Evolutionary conservation across 2,797 vertebrate species (phyloP), one percentile per base, ranked within the genome.

Genomic region (Otolemur crassicaudatus): DNA sequence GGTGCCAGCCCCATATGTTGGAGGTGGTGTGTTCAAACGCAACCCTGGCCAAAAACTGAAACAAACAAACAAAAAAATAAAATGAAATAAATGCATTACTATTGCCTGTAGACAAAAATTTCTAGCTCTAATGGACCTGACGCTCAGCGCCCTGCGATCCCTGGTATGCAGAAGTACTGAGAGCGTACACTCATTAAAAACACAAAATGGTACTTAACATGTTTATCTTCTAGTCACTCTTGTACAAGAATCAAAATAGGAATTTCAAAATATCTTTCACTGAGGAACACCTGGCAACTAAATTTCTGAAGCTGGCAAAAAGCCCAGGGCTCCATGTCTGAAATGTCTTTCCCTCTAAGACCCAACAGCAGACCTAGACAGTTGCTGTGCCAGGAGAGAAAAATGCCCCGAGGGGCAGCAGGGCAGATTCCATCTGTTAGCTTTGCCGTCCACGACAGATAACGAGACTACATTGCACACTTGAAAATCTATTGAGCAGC

Each of bases 221-320:
- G 34, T 83, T 61, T 56, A 67, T 79, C 65, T 95, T 94, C 83
- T 63, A 82, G 56, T 46, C 65, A 95, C 53, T 93, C 20, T 86
- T 95, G 70, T 80, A 14, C 76, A 86, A 67, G 61, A 81, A 81
- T 67, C 77, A 89, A 92, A 96, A 92, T 34, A 58, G 69, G 76
- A 95, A 91, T 72, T 77, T 91, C 91, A 88, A 91, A 97, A 88
- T 56, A 63, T 5, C 40, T 70, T 69, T 97, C 86, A 58, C 2
- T 46, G 90, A 95, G 87, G 79, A 95, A 94, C 91, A 88, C 93
- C 87, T 96, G 94, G 90, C 95, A 87, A 92, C 83, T 87, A 80
- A 58, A 95, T 92, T 89, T 96, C 91, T 86, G 75, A 85, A 92
- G 60, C 81, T 93, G 93, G 96, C 91, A 82, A 81, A 88, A 56